Evolutionary conservation across 2,113 vertebrate genomes (phyloP), one percentile per base, ranked within the genome.

Genomic region (Ictidomys tridecemlineatus): DNA sequence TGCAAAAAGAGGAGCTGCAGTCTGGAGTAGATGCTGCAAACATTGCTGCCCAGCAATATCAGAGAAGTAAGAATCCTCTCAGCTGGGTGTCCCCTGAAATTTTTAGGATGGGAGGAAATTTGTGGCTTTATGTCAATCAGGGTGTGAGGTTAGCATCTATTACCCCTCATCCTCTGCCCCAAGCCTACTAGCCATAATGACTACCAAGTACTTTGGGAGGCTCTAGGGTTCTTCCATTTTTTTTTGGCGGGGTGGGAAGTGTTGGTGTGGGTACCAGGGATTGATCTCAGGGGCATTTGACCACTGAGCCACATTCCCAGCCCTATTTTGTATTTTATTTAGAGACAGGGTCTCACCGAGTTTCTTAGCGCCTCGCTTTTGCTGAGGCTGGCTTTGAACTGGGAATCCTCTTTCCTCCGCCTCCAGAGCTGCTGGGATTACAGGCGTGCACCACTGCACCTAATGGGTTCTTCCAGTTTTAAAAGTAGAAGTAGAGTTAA

Each of bases 1-100:
- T 99, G 97, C 99, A 99, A 45, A 99, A 99, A 97, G 99, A 99
- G 16, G 99, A 99, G 98, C 91, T 99, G 45, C 99, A 99, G 98
- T 78, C 94, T 2, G 99, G 99, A 4, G 99, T 99, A 86, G 98
- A 99, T 2, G 97, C 98, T 32, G 99, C 99, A 70, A 99, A 99
- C 93, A 77, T 63, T 4, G 96, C 99, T 4, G 99, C 99, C 14
- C 99, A 98, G 28, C 98, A 98, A 48, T 99, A 99, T 97, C 98
- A 98, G 92, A 99, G 98, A 98, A 99, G 99, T 99, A 99, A 96
- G 99, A 48, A 89, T 20, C 34, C 73, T 45, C n/a, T 94, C 76
- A 18, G 37, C 32, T 67, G 39, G 24, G 30, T 5, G 14, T 51
- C 34, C 69, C 14, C 6, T 14, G 58, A 61, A 7, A 22, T 34